These are phyloP conservation scores for Mixornis gularis DNA, from an alignment of 2,113 vertebrate genomes.

Conservation along the genomic window DNA sequence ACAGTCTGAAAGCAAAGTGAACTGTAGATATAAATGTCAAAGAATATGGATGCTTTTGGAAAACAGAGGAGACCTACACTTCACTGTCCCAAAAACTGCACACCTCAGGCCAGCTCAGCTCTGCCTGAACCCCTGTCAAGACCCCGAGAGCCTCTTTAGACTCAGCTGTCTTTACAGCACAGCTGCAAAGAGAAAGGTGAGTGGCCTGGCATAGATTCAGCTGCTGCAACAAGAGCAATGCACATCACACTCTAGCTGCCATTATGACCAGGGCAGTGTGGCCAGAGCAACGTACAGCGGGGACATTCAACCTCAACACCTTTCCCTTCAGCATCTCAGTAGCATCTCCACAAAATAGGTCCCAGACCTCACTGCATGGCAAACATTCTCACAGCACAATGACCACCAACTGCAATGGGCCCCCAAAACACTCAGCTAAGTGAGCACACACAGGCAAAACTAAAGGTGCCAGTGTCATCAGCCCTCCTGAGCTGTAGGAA, in stretches of 20 bases:
- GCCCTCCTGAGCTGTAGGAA: background rate
- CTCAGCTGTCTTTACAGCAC: background rate
- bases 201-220: background rate
- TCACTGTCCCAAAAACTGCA: background rate
- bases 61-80: background rate
- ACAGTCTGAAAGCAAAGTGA: background rate
- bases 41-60: background rate
- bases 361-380: background rate
- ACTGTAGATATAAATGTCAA: background rate
- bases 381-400: background rate
- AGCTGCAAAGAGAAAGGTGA: background rate
- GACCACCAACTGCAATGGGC: background rate
- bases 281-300: background rate
- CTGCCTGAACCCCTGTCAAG: background rate
- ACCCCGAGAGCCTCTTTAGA: background rate
- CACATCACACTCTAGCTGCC: accelerated
- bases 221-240: background rate
- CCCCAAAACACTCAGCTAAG: accelerated
- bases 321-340: background rate
- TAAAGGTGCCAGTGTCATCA: background rate
- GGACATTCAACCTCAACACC: background rate
- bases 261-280: background rate
- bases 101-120: background rate
- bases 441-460: background rate
- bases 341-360: background rate